Base-by-base conservation (phyloP, 2,888 invertebrate species). In the Prenolepis imparis region DNA sequence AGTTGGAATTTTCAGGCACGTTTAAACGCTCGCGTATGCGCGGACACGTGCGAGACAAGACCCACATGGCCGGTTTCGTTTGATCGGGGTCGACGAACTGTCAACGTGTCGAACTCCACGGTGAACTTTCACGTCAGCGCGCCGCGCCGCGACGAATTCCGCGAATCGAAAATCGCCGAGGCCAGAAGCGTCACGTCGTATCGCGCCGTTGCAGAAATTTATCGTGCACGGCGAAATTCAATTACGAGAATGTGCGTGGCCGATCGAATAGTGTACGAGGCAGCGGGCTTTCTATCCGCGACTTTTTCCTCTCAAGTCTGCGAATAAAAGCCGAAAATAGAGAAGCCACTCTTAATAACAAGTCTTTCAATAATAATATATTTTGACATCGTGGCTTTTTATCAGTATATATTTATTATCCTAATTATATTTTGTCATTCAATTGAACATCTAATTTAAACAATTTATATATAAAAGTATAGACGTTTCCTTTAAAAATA, bases 101-200 rank as follows among this genome's bases (percentile, higher is more conserved):
- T 83, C 91, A 92, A 86, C 90, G 90, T 88, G 90, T 85, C 90
- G 41, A 83, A 73, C 81, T 72, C 80, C 82, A 72, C 78, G 86
- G 84, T 86, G 83, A 90, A 91, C 91, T 92, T 92, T 92, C 91
- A 88, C 92, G 89, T 90, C 87, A 84, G 82, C 87, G 78, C 87
- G 61, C 59, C 66, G 67, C 82, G 83, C 59, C 66, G 67, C 82
- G 83, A 78, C 85, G 86, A 90, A 91, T 91, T 91, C 89, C 72
- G 81, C 88, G 89, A 90, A 91, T 88, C 86, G 86, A 89, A 90
- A 91, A 89, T 86, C 77, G 83, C 61, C 48, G 72, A 44, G 74
- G 55, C n/a, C 61, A 39, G 44, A 36, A 36, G n/a, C 39, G 57
- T 48, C 61, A 39, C n/a, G 28, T 9, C 74, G 74, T 44, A 21